These are phyloP conservation scores for Lepilemur ruficaudatus DNA, from an alignment of 2,797 vertebrate species.

Conservation along the genomic window DNA sequence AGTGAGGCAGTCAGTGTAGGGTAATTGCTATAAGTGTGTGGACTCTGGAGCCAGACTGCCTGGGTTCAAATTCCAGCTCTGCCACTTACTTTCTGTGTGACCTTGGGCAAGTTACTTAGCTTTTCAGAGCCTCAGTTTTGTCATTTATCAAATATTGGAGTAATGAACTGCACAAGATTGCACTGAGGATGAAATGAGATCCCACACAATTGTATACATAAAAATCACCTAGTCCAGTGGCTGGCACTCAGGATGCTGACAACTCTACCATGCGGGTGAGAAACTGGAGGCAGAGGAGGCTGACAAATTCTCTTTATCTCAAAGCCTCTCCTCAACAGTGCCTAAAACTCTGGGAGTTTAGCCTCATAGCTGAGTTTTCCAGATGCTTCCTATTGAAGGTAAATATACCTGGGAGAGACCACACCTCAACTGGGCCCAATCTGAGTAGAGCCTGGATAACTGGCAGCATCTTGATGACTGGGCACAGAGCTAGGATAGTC, in stretches of 20 bases:
- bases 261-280: background rate
- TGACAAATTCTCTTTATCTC: background rate
- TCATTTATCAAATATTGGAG: background rate
- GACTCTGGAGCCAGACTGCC: background rate
- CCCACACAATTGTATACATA: background rate
- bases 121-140: constrained; percentile 17
- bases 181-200: background rate
- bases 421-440: background rate
- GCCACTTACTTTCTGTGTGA: constrained; percentile 2
- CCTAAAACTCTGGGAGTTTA: background rate
- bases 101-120: background rate
- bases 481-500: background rate
- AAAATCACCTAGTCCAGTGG: background rate
- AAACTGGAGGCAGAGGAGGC: background rate
- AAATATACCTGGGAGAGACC: background rate
- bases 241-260: background rate
- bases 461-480: background rate
- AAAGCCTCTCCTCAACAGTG: background rate
- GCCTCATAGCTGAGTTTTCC: background rate
- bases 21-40: background rate
- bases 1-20: background rate
- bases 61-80: background rate
- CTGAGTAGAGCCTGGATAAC: background rate
- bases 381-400: background rate
- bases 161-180: background rate